Evolutionary conservation across 2,888 invertebrate genomes (phyloP).

Genomic region (Biston stratarius): DNA sequence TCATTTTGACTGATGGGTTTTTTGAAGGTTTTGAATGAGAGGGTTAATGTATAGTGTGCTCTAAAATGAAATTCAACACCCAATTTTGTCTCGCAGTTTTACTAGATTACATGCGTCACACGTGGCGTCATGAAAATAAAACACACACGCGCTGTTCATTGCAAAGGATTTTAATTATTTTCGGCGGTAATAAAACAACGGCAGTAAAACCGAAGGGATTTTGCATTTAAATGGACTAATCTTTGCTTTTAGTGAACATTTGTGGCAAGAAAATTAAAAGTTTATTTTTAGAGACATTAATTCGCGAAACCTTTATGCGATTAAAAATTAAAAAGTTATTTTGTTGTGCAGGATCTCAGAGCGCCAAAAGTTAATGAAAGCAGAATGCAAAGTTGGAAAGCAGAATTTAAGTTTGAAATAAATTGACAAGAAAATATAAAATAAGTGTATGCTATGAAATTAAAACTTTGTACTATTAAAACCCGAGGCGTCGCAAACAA

Average conservation of each 20-base stretch:
- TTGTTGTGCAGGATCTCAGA: constrained; percentile 1
- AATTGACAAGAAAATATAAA: not conserved
- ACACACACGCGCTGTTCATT: not conserved
- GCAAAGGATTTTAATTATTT: constrained; percentile 2
- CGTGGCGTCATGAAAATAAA: constrained; percentile 5
- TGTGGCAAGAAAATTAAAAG: not conserved
- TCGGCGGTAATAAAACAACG: not conserved
- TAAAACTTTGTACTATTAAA: not conserved
- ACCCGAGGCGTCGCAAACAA: not conserved
- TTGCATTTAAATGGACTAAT: constrained; percentile 7
- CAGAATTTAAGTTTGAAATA: constrained; percentile 6
- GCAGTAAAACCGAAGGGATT: constrained; percentile 7
- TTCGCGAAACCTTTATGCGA: not conserved
- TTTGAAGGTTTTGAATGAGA: too few relatives aligned
- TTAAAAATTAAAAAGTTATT: constrained; percentile 4
- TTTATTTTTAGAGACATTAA: not conserved
- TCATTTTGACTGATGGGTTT: too few relatives aligned
- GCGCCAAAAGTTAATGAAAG: not conserved
- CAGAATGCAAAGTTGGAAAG: not conserved
- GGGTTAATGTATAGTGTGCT: too few relatives aligned
- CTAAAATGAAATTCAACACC: not conserved
- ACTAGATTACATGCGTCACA: not conserved
- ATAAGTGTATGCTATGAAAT: not conserved
- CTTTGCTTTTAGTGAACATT: constrained; percentile 4
- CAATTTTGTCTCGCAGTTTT: not conserved